Evolutionary conservation across 2,888 invertebrate genomes (phyloP), one percentile per base, ranked within the genome.

Genomic region (Melinopterus prodromus): DNA sequence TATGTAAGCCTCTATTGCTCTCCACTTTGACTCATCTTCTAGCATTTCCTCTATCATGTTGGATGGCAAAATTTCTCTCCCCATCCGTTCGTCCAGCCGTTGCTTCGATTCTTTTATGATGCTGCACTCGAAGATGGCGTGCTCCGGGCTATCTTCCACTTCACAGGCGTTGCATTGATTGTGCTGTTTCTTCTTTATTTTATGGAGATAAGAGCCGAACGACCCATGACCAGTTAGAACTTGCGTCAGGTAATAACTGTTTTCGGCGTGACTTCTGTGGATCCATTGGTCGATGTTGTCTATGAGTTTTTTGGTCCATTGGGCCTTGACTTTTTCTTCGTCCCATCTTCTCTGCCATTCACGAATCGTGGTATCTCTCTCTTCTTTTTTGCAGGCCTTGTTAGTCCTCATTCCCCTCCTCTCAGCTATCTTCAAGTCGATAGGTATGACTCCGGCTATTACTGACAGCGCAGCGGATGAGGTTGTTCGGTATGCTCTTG

Each of bases 231-330:
- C 78, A 16, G 78, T 70, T 16, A 81, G 69, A 12, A 80, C 6
- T 70, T 81, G 81, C 0, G 80, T 36, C 9, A 80, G 12, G 53
- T 78, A 80, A 26, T 80, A 76, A 26, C 70, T 38, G 1, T 75
- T 69, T 36, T 80, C 71, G 9, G 76, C 80, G 69, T 78, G 76
- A 26, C 15, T 69, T 53, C 80, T 75, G 6, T 69, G 37, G 12
- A 76, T 26, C 80, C 80, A 81, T 6, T 35, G n/a, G 36, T n/a
- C 38, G 6, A 81, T 3, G 3, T 81, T 37, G 0, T 5, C 16
- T 9, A 81, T 79, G 5, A 81, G 69, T n/a, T 14, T 72, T 75
- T 37, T 77, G 1, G 81, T 81, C 77, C 79, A 81, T 14, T 14
- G 9, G 4, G 53, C 79, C 69, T 79, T 77, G 38, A 12, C 38